Conservation (phyloP, 2,113 vertebrate species). For the Eublepharis macularius region DNA sequence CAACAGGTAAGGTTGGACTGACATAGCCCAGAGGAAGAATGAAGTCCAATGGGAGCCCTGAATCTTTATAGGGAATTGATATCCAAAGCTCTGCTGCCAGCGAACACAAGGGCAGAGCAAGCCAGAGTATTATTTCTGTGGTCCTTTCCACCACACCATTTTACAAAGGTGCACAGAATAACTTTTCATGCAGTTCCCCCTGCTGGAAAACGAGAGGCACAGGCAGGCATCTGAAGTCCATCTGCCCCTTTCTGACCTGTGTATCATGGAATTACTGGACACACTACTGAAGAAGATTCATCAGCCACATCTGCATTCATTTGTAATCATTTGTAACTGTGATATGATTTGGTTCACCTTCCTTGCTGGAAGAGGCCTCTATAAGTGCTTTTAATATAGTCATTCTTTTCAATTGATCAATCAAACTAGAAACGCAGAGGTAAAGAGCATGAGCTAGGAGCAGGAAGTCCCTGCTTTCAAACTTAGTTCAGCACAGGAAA, state of each 20-base stretch:
- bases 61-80: background rate
- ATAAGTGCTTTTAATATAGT: background rate
- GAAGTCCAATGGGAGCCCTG: background rate
- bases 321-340: background rate
- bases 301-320: background rate
- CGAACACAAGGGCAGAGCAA: background rate
- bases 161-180: background rate
- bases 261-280: background rate
- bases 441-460: background rate
- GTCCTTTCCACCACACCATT: too few relatives aligned
- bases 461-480: background rate
- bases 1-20: background rate
- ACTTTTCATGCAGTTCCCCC: background rate
- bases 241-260: background rate
- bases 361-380: background rate
- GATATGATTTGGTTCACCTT: background rate
- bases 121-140: background rate
- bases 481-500: background rate
- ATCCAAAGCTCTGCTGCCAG: background rate
- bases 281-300: background rate
- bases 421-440: background rate
- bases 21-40: background rate
- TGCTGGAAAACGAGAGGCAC: background rate
- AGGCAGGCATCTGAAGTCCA: rapidly evolving
- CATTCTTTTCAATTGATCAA: background rate